A percentile compares a stretch with the other conserved stretches of the same genome.
Conservation (phyloP, 2,888 invertebrate species). For the Lasioglossum pauxillum region DNA sequence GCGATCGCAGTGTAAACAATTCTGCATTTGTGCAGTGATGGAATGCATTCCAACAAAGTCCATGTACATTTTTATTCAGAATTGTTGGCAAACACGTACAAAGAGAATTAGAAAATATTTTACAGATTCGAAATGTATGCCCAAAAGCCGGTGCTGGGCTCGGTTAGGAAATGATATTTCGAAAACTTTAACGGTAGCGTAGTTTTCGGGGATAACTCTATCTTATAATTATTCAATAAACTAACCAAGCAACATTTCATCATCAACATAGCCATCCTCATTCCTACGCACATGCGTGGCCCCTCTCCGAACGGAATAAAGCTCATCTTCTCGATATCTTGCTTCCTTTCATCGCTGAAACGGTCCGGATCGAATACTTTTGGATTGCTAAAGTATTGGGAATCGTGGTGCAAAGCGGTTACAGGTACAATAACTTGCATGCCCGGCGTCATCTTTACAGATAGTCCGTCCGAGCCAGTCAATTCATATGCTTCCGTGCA, state of each 20-base stretch:
- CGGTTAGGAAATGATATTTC: background rate
- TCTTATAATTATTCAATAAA: conserved; percentile 62
- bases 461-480: conserved; percentile 73
- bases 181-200: conserved; percentile 62
- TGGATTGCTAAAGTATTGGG: conserved; percentile 71
- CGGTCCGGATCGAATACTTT: conserved; percentile 74
- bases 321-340: conserved; percentile 59
- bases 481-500: conserved; percentile 71
- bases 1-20: background rate
- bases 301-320: conserved; percentile 78
- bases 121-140: conserved; percentile 41
- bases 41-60: background rate
- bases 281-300: conserved; percentile 77
- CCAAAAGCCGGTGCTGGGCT: conserved; percentile 67
- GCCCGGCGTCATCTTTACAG: conserved; percentile 65
- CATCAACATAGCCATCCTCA: conserved; percentile 71
- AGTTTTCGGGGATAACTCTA: conserved; percentile 70
- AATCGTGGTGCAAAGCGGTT: conserved; percentile 66
- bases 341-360: conserved; percentile 68
- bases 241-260: conserved; percentile 68
- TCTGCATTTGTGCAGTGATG: background rate
- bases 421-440: conserved; percentile 59
- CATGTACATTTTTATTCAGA: background rate
- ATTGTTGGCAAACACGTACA: too few relatives aligned
- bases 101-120: too few relatives aligned